Evolutionary conservation across 2,113 vertebrate genomes (phyloP).

Genomic region (Alexandromys fortis): DNA sequence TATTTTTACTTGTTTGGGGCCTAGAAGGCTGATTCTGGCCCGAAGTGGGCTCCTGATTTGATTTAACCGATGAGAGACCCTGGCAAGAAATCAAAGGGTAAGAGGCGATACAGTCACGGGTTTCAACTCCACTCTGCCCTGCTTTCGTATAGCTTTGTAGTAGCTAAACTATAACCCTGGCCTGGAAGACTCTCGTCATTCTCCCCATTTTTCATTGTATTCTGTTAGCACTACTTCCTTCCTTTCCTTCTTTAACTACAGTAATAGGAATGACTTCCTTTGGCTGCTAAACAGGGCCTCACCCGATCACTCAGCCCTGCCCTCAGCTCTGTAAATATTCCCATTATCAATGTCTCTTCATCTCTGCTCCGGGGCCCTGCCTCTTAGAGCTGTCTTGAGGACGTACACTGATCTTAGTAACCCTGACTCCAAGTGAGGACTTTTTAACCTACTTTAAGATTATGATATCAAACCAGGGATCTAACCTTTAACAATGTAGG

Average conservation of each 20-base stretch:
- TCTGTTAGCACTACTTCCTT: constrained; percentile 28
- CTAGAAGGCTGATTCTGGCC: neutral
- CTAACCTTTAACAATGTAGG: neutral
- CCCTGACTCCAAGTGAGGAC: neutral
- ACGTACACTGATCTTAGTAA: neutral
- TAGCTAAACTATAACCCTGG: neutral
- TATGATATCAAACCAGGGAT: neutral
- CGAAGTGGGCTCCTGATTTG: neutral
- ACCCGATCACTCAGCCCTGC: neutral
- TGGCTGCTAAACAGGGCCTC: neutral
- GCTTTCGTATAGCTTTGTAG: constrained; percentile 1
- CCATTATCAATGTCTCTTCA: neutral
- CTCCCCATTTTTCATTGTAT: neutral
- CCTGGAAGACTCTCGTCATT: neutral
- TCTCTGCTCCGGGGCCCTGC: neutral
- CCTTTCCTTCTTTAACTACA: constrained; percentile 28
- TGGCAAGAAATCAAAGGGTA: constrained; percentile 55
- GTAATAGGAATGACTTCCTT: constrained; percentile 28
- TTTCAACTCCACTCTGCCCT: constrained; percentile 8
- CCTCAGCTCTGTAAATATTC: neutral
- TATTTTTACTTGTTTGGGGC: neutral
- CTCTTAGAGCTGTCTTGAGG: neutral
- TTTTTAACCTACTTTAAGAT: neutral
- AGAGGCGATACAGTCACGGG: neutral
- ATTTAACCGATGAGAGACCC: neutral